phyloP scores from a whole-genome alignment of 2,888 invertebrate genomes.

The Pediacus dermestoides region DNA sequence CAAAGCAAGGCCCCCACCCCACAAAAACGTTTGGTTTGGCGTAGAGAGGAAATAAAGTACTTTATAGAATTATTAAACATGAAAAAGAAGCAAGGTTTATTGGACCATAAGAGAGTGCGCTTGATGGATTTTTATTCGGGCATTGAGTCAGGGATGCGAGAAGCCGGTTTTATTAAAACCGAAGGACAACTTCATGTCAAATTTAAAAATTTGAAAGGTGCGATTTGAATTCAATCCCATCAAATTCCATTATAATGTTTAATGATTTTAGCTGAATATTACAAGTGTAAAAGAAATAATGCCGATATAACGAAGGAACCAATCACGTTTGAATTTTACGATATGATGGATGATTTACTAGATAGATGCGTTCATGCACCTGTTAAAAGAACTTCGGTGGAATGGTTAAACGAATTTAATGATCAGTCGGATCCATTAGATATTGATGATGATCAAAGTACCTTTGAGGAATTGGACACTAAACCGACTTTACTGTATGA shows the following conservation, averaged over 20 bases:
- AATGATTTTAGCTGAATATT: too few relatives aligned
- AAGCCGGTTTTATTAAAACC: slow-evolving; percentile 6
- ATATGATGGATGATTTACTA: slow-evolving; percentile 5
- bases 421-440: too few relatives aligned
- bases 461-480: too few relatives aligned
- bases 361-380: too few relatives aligned
- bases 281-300: not conserved
- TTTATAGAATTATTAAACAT: slow-evolving; percentile 5
- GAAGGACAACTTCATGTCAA: slow-evolving; percentile 4
- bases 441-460: too few relatives aligned
- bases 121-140: slow-evolving; percentile 1
- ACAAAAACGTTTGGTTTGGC: slow-evolving; percentile 5
- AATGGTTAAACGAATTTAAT: too few relatives aligned
- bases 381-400: too few relatives aligned
- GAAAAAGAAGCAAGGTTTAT: slow-evolving; percentile 2
- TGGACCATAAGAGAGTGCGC: too few relatives aligned
- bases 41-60: slow-evolving; percentile 3
- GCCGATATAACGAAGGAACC: not conserved
- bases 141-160: not conserved
- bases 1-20: too few relatives aligned
- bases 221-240: too few relatives aligned
- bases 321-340: slow-evolving; percentile 4
- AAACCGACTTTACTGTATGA: too few relatives aligned
- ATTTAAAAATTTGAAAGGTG: slow-evolving; percentile 8
- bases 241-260: too few relatives aligned